These are phyloP conservation scores for Aphis craccivora DNA, from an alignment of 1,140 invertebrate genomes.

Conservation along the genomic window DNA sequence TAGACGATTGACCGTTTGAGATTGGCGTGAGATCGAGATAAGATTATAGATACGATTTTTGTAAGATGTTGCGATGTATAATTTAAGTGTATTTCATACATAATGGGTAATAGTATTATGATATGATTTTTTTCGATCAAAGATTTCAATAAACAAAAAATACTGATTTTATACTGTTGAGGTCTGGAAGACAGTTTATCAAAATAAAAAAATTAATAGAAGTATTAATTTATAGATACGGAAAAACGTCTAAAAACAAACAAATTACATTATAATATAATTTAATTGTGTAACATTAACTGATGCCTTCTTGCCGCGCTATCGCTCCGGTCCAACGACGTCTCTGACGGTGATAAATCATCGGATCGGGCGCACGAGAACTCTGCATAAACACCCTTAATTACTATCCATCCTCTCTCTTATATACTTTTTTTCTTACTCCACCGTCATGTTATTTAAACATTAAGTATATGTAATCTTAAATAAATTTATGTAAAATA, in stretches of 20 bases:
- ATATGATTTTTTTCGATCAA: too few species aligned
- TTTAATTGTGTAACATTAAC: background rate
- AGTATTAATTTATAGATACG: background rate
- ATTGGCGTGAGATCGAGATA: background rate
- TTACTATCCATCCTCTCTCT: background rate
- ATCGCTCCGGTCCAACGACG: background rate
- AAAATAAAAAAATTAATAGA: background rate
- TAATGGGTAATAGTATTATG: too few species aligned
- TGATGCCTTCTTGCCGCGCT: background rate
- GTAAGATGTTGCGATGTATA: background rate
- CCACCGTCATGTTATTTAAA: background rate
- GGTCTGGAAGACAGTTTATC: background rate
- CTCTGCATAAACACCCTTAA: conserved; percentile 15
- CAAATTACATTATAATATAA: background rate
- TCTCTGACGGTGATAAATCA: background rate
- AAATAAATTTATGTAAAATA: background rate
- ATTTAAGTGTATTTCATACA: too few species aligned
- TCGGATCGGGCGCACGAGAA: background rate
- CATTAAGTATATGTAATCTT: background rate
- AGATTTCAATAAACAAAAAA: background rate
- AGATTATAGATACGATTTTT: background rate
- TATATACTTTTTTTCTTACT: background rate
- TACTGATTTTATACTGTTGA: background rate
- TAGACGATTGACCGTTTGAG: background rate
- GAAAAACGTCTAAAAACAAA: background rate